A percentile compares a stretch with the other conserved stretches of the same genome.
phyloP scores from a whole-genome alignment of 2,888 invertebrate genomes.

The Trichogramma evanescens region DNA sequence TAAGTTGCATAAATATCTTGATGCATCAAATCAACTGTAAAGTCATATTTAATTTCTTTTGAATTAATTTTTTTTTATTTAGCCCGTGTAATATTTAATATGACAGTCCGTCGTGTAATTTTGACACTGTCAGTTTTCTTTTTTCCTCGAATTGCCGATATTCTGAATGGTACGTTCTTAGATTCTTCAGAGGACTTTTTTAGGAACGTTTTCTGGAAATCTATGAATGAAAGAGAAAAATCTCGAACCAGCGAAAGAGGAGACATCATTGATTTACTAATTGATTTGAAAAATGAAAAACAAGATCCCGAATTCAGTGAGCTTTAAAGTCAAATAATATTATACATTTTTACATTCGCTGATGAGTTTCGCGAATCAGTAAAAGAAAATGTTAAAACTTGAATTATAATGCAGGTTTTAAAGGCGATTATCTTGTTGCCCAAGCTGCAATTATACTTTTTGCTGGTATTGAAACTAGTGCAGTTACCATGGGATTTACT shows the following conservation, averaged over 20 bases:
- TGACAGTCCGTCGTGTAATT: background rate
- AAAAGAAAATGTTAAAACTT: too few relatives aligned
- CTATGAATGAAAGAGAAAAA: background rate
- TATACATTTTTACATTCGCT: background rate
- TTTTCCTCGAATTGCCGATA: background rate
- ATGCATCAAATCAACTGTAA: too few relatives aligned
- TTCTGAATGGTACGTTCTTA: background rate
- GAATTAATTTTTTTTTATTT: too few relatives aligned
- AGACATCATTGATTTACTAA: background rate
- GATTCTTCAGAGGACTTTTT: background rate
- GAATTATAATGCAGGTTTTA: background rate
- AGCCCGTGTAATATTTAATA: background rate
- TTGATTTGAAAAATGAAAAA: background rate
- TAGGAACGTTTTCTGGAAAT: background rate
- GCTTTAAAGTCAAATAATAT: background rate
- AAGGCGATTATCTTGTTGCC: background rate
- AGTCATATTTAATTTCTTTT: too few relatives aligned
- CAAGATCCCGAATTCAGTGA: background rate
- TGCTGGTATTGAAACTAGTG: background rate
- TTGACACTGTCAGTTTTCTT: background rate
- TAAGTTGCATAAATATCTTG: background rate
- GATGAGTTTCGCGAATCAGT: background rate
- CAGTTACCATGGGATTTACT: background rate
- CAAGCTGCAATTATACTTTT: background rate
- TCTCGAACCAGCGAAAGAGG: background rate